Base-by-base conservation (phyloP, 2,888 invertebrate genomes). In the Eristalinus aeneus region DNA sequence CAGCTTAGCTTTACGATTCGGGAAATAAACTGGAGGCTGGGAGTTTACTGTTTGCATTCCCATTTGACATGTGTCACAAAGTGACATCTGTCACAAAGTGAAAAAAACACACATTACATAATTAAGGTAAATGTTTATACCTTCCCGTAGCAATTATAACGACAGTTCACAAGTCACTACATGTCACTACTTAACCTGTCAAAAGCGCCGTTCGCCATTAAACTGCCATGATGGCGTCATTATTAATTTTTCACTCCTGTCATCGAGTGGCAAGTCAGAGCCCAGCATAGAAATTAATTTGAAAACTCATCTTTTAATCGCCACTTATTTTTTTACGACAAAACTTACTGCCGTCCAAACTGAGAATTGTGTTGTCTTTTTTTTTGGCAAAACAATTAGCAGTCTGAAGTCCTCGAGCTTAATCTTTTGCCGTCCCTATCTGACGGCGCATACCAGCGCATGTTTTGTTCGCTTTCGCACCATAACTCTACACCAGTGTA, bases 381-480 rank as follows among this genome's bases (percentile, higher is more conserved):
- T 54, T 67, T 32, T 75, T 53, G 22, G 34, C 34, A 46, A 58
- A 76, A 69, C 63, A 69, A 77, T 77, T 77, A 77, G 63, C 69
- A 63, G 16, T 8, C 46, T 16, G 8, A 5, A 46, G 16, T 46
- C 46, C 8, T 46, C 16, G n/a, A 46, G 16, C n/a, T 16, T 84
- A 71, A 67, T 46, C 46, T 46, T 16, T 8, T 16, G 16, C 16
- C 46, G 46, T 46, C 23, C 4, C 54, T 58, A 16, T 16, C 46
- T 32, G 32, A 39, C 39, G 6, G 39, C 27, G 5, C 27, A 27
- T 5, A 27, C 27, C 2, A 27, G 5, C 27, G 5, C 27, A 46
- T 74, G 74, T 72, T 69, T 60, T 69, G 20, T 54, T 23, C 20
- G 74, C 34, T 75, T 84, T 78, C 64, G 74, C 69, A 63, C 46